phyloP scores from a whole-genome alignment of 2,797 vertebrate species.

The Syngnathus acus region DNA sequence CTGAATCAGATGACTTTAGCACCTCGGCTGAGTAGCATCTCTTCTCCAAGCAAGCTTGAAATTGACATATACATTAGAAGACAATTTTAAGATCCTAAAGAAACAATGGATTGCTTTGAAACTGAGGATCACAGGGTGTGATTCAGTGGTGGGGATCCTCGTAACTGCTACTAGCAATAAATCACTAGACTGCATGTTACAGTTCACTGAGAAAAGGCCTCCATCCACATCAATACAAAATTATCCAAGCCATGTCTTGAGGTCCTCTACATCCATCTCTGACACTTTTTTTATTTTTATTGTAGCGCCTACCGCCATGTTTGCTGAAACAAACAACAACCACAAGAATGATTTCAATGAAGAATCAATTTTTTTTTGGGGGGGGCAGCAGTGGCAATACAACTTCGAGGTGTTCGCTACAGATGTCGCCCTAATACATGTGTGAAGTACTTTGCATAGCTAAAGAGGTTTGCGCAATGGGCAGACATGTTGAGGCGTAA shows the following conservation, averaged over 20 bases:
- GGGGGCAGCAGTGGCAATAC: neutral
- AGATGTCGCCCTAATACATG: neutral
- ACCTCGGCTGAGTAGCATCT: neutral
- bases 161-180: neutral
- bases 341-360: too few species aligned
- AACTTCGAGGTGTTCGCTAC: neutral
- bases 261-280: too few species aligned
- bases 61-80: neutral
- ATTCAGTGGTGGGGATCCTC: neutral
- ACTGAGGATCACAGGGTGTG: neutral
- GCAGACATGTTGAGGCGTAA: slow-evolving; percentile 62
- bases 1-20: neutral
- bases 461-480: slow-evolving; percentile 23
- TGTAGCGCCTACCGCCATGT: too few species aligned
- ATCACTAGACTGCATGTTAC: neutral
- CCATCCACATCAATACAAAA: neutral
- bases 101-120: neutral
- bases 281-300: too few species aligned
- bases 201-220: neutral
- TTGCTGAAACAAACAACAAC: neutral
- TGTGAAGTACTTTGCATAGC: neutral
- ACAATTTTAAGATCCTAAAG: neutral
- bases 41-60: neutral
- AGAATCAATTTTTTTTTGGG: neutral
- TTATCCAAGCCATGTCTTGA: too few species aligned